Conservation (phyloP, 2,888 invertebrate species). For the Thera obeliscata region DNA sequence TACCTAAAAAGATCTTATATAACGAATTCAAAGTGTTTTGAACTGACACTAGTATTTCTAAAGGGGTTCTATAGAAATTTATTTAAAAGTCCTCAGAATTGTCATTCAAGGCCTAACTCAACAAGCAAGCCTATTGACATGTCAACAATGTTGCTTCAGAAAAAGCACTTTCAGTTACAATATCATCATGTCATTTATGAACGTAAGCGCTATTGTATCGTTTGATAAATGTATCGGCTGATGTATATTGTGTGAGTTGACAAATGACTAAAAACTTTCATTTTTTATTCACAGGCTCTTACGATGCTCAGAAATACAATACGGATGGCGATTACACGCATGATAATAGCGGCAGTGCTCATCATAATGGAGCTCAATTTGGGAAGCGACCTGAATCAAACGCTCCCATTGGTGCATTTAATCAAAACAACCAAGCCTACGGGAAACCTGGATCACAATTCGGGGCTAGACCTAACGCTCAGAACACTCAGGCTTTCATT, state of each 20-base stretch:
- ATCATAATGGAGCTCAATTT: constrained; percentile 62
- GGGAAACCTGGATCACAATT: constrained; percentile 40
- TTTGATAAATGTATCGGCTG: constrained; percentile 69
- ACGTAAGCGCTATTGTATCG: constrained; percentile 58
- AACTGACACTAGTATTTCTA: neutral
- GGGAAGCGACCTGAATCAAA: constrained; percentile 56
- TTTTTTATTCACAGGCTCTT: constrained; percentile 81
- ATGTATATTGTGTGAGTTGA: constrained; percentile 61
- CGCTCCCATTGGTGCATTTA: constrained; percentile 57
- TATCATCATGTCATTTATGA: constrained; percentile 51
- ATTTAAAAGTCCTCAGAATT: constrained; percentile 10
- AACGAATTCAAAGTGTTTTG: neutral
- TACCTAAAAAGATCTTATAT: neutral
- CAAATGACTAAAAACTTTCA: constrained; percentile 76
- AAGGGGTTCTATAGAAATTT: no score
- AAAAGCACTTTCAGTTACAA: constrained; percentile 53
- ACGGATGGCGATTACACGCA: constrained; percentile 67
- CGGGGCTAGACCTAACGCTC: constrained; percentile 9
- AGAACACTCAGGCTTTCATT: constrained; percentile 4
- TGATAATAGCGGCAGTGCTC: constrained; percentile 52
- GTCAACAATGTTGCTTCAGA: constrained; percentile 27
- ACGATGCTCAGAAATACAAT: constrained; percentile 77
- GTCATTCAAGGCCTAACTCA: constrained; percentile 31
- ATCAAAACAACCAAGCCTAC: constrained; percentile 58
- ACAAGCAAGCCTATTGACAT: constrained; percentile 27